Evolutionary conservation across 2,888 invertebrate species (phyloP), one percentile per base, ranked within the genome.

Genomic region (Teleiodes luculella): DNA sequence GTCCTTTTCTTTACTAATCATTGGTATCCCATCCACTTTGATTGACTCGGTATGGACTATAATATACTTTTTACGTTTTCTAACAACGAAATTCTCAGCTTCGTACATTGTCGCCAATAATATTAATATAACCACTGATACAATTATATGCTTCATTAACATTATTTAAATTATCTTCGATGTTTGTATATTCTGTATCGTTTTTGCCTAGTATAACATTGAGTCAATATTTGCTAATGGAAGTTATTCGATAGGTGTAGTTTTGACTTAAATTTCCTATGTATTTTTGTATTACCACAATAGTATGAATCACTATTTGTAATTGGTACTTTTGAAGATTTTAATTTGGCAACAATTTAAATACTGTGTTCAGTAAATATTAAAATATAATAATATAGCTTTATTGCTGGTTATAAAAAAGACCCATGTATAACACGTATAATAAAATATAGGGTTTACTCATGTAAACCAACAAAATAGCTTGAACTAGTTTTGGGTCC

Each of bases 41-140:
- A 86, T 66, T 74, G 81, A 86, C 54, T 83, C 76, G 10, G 86
- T 86, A 4, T 80, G 82, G 68, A 86, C 74, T 59, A 86, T 70
- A 58, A 85, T 70, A 67, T 85, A 86, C 60, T 86, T 83, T 53
- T 75, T 72, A 70, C 78, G 78, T 4, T 80, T 71, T 1, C 86
- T 86, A 6, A 78, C 69, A 24, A 76, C 76, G 36, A 85, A 79
- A 63, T 86, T 85, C 57, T 80, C 84, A n/a, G 78, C 74, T 59
- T 76, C 78, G 60, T 64, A 67, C 14, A 74, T 58, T 66, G 64
- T 66, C 54, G 78, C 68, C 66, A 70, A 76, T 31, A 78, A 59
- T 54, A 78, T 59, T 48, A 79, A 63, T 54, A 83, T 62, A 65
- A 74, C 64, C 61, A 76, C 56, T 10, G 76, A 56, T 61, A 75